Conservation (phyloP, 1,140 invertebrate species). For the Phthorimaea operculella region DNA sequence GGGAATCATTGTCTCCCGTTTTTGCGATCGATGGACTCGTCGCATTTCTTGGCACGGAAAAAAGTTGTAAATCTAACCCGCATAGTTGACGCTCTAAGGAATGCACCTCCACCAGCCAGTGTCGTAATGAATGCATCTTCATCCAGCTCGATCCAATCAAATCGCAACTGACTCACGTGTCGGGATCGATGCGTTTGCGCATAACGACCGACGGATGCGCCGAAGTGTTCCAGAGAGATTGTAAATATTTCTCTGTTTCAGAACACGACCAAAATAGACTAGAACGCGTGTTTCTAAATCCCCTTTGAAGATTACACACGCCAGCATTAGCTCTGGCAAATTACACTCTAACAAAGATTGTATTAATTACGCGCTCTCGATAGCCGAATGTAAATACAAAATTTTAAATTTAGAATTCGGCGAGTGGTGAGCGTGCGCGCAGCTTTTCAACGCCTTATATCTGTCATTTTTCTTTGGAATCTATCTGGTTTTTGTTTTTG, state of each 20-base stretch:
- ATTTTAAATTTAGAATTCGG: slow-evolving; percentile 59
- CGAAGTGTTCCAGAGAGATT: slow-evolving; percentile 65
- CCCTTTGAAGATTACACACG: slow-evolving; percentile 67
- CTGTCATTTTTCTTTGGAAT: slow-evolving; percentile 55
- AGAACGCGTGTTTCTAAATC: slow-evolving; percentile 66
- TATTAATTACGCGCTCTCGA: slow-evolving; percentile 66
- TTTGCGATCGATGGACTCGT: background rate
- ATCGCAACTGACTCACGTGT: slow-evolving; percentile 43
- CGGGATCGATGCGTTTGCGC: slow-evolving; percentile 56
- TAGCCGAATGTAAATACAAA: slow-evolving; percentile 63
- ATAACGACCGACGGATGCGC: slow-evolving; percentile 63
- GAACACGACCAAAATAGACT: slow-evolving; percentile 64
- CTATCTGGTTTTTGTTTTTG: slow-evolving; percentile 44
- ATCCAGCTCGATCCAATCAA: slow-evolving; percentile 39
- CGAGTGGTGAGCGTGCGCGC: slow-evolving; percentile 36
- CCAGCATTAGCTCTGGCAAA: slow-evolving; percentile 67
- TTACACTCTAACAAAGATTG: slow-evolving; percentile 68
- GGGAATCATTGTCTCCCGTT: background rate
- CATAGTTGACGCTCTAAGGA: background rate
- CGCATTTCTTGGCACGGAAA: background rate
- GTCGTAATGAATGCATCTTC: slow-evolving; percentile 14
- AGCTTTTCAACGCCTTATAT: slow-evolving; percentile 47
- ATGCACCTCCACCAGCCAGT: background rate
- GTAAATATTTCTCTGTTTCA: slow-evolving; percentile 68
- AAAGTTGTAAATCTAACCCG: background rate